A percentile compares a stretch with the other conserved stretches of the same genome.
These are phyloP conservation scores for Cryptocephalus primarius DNA, from an alignment of 2,888 invertebrate genomes.

Conservation along the genomic window DNA sequence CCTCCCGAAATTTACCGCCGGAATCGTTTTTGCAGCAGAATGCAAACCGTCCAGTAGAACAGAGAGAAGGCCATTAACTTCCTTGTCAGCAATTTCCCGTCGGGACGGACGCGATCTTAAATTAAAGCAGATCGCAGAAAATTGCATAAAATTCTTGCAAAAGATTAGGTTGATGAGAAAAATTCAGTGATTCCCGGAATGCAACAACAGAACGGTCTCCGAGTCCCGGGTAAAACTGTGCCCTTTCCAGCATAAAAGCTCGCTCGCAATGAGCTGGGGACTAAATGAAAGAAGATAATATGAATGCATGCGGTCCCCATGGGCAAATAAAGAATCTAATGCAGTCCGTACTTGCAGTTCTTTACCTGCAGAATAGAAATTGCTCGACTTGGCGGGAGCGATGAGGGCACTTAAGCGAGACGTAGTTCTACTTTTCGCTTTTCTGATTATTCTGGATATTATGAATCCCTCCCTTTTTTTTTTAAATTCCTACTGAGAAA, in stretches of 20 bases:
- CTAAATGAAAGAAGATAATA: conserved; percentile 29
- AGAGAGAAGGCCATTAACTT: too few species aligned
- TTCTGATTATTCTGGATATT: too few species aligned
- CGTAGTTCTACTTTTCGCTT: neutral
- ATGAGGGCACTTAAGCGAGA: neutral
- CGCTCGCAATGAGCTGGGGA: conserved; percentile 2
- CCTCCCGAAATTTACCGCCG: too few species aligned
- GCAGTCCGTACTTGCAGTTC: conserved; percentile 19
- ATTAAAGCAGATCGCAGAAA: conserved; percentile 10
- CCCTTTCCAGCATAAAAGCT: conserved; percentile 1
- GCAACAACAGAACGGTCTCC: conserved; percentile 5
- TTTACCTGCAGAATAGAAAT: conserved; percentile 19
- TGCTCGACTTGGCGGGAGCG: conserved; percentile 10
- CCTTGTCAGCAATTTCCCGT: too few species aligned
- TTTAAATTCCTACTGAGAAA: too few species aligned
- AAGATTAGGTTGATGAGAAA: conserved; percentile 20
- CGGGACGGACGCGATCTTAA: neutral
- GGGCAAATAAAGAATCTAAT: conserved; percentile 29
- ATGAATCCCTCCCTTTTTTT: too few species aligned
- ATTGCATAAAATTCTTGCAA: conserved; percentile 14
- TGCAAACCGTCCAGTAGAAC: too few species aligned
- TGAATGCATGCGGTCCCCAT: conserved; percentile 27
- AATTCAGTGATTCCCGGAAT: conserved; percentile 13
- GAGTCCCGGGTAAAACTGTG: conserved; percentile 10
- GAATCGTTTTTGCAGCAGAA: too few species aligned